Conservation (phyloP, 2,888 invertebrate genomes). For the Lottia gigantea region DNA sequence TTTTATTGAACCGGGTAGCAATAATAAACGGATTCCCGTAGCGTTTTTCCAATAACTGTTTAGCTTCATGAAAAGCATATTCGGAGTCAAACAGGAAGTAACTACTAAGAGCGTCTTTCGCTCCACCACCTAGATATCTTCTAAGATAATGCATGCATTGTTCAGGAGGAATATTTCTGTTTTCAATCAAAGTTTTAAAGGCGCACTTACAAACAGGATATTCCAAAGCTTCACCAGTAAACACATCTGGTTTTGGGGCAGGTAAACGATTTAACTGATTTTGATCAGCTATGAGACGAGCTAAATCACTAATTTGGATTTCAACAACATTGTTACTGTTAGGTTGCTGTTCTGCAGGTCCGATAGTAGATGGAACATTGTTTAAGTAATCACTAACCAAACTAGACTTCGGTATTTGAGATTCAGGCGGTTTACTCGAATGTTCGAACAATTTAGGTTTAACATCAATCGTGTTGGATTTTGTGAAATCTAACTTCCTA, state of each 20-base stretch:
- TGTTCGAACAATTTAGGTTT: too few species aligned
- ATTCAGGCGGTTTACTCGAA: too few species aligned
- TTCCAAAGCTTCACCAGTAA: not conserved
- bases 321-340: too few species aligned
- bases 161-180: not conserved
- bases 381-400: too few species aligned
- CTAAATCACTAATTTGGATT: too few species aligned
- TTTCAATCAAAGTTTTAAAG: not conserved
- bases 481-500: too few species aligned
- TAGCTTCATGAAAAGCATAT: not conserved
- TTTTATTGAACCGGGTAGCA: conserved; percentile 15
- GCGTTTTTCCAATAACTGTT: conserved; percentile 5
- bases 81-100: not conserved
- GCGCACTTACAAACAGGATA: not conserved
- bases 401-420: too few species aligned
- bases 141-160: not conserved
- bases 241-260: not conserved
- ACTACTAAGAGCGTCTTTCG: not conserved
- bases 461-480: too few species aligned
- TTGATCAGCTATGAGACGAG: not conserved
- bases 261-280: not conserved
- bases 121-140: not conserved
- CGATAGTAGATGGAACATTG: too few species aligned
- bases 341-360: too few species aligned
- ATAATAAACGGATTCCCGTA: conserved; percentile 21